These are phyloP conservation scores for Pristionchus pacificus DNA, from an alignment of 1,140 invertebrate genomes.

Conservation along the genomic window DNA sequence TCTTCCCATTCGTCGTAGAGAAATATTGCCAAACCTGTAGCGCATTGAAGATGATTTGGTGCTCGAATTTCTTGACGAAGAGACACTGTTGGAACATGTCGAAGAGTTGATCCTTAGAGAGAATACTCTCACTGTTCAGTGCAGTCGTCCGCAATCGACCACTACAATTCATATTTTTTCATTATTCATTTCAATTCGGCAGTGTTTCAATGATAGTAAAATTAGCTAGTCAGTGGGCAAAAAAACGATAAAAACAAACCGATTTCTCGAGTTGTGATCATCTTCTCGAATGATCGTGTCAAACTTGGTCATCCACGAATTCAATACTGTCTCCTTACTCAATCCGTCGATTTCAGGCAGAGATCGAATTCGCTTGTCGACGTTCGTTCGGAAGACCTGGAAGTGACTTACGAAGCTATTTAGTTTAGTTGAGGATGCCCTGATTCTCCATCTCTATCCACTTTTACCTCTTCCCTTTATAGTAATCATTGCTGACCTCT, in stretches of 20 bases:
- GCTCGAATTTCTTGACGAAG: conserved; percentile 97
- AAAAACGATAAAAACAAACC: too few species aligned
- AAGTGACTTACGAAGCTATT: too few species aligned
- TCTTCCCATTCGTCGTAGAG: conserved; percentile 4
- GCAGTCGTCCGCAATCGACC: conserved; percentile 58
- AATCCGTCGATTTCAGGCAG: conserved; percentile 97
- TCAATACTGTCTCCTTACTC: conserved; percentile 96
- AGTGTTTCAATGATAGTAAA: too few species aligned
- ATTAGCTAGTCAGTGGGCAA: too few species aligned
- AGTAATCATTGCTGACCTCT: conserved; percentile 88
- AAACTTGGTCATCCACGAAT: conserved; percentile 98
- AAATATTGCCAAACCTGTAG: conserved; percentile 72
- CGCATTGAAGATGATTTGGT: conserved; percentile 96
- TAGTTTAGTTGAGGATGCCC: too few species aligned
- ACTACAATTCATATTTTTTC: conserved; percentile 33
- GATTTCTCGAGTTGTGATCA: too few species aligned
- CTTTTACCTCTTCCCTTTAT: too few species aligned
- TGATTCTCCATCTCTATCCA: not conserved
- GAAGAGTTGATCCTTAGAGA: conserved; percentile 93
- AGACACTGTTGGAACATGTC: conserved; percentile 99
- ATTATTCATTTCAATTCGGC: conserved; percentile 6
- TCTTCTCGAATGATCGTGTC: conserved; percentile 87
- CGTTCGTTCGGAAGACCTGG: conserved; percentile 50
- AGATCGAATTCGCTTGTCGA: conserved; percentile 67
- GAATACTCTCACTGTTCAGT: conserved; percentile 70